Conservation (phyloP, 2,113 vertebrate species). For the Pyxicephalus adspersus region DNA sequence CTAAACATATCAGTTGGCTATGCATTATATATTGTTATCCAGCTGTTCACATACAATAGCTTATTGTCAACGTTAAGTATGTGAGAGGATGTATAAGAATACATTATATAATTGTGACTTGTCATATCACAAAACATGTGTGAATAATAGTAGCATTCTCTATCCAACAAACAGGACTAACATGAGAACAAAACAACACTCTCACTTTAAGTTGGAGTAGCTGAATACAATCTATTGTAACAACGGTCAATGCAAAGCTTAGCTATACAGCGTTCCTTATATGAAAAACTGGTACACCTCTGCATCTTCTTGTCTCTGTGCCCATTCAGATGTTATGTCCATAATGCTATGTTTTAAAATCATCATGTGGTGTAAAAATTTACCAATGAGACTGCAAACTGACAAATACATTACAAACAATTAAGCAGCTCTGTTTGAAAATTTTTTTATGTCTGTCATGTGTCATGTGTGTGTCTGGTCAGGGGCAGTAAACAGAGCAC, state of each 20-base stretch:
- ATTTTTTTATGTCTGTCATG: too few relatives aligned
- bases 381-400: too few relatives aligned
- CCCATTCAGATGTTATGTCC: neutral
- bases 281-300: neutral
- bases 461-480: too few relatives aligned
- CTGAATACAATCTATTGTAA: conserved; percentile 22
- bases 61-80: conserved; percentile 61
- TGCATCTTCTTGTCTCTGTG: neutral
- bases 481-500: too few relatives aligned
- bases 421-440: too few relatives aligned
- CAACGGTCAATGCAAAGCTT: neutral
- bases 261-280: neutral
- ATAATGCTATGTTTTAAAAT: neutral
- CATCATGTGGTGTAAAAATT: too few relatives aligned
- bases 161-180: conserved; percentile 5
- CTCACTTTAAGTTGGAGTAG: neutral
- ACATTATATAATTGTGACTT: conserved; percentile 63
- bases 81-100: conserved; percentile 55
- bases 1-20: conserved; percentile 49
- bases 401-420: too few relatives aligned
- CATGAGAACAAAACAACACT: neutral
- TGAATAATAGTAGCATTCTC: conserved; percentile 61
- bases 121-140: conserved; percentile 58
- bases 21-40: conserved; percentile 53
- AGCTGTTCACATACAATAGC: conserved; percentile 59